These are phyloP conservation scores for Scotopteryx bipunctaria DNA, from an alignment of 2,888 invertebrate species.

Conservation along the genomic window DNA sequence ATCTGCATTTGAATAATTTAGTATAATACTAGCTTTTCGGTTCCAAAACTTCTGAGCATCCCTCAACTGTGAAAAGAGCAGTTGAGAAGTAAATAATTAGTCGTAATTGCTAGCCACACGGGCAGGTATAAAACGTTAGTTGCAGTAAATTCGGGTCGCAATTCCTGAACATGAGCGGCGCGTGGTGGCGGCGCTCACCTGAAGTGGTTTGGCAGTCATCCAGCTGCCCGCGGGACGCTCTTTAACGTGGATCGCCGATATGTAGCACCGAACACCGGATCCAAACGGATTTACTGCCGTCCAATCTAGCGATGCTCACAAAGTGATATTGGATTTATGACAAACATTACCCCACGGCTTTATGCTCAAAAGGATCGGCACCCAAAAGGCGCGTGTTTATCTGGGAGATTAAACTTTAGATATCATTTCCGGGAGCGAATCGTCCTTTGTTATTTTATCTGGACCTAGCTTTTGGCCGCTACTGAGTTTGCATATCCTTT, in stretches of 20 bases:
- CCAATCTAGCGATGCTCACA: slow-evolving; percentile 48
- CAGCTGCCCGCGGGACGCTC: slow-evolving; percentile 43
- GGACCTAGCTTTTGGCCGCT: slow-evolving; percentile 25
- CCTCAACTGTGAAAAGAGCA: background rate
- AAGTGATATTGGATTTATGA: slow-evolving; percentile 50
- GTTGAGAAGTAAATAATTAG: slow-evolving; percentile 10
- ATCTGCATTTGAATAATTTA: slow-evolving; percentile 29
- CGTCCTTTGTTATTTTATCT: slow-evolving; percentile 36
- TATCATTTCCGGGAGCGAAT: slow-evolving; percentile 35
- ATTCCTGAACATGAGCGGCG: slow-evolving; percentile 46
- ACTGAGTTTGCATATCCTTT: slow-evolving; percentile 24
- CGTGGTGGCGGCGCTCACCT: slow-evolving; percentile 58
- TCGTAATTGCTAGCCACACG: slow-evolving; percentile 25
- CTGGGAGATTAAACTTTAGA: slow-evolving; percentile 36
- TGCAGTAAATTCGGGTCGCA: slow-evolving; percentile 44
- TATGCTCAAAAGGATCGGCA: slow-evolving; percentile 36
- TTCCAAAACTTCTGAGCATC: background rate
- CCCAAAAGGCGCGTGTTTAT: slow-evolving; percentile 38
- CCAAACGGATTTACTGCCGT: slow-evolving; percentile 45
- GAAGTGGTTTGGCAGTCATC: slow-evolving; percentile 58
- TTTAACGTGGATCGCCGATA: slow-evolving; percentile 35
- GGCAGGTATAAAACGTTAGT: slow-evolving; percentile 27
- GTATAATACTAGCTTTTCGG: slow-evolving; percentile 13
- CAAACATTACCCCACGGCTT: slow-evolving; percentile 41
- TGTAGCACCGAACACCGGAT: slow-evolving; percentile 41